Evolutionary conservation across 2,113 vertebrate genomes (phyloP), one percentile per base, ranked within the genome.

Genomic region (Uria lomvia): DNA sequence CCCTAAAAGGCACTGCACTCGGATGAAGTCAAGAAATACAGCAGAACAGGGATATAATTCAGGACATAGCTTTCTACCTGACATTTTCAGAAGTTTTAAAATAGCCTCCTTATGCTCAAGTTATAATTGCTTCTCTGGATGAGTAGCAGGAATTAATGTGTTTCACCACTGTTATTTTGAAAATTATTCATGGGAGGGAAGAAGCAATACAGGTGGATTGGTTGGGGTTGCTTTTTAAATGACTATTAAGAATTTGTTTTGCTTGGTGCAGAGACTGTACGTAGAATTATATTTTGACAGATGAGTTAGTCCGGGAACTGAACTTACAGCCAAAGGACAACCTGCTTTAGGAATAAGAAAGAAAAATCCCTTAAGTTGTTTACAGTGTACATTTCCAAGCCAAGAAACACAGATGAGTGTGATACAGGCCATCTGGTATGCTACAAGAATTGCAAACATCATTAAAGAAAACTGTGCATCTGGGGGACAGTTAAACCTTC

Each of bases 321-420:
- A 80, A 60, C 43, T 92, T 84, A 58, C 17, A 83, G 67, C 47
- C 72, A 74, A 87, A 80, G 60, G 21, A 74, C 74, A 97, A 78
- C 56, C 83, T 92, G 70, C 63, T 65, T 86, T 60, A 92, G 38
- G 14, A 83, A 65, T n/a, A 92, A 93, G 60, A 71, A 91, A 80
- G 60, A 86, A 93, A 85, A 79, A 66, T 65, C 36, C 34, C 63
- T 68, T 50, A 73, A 88, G 22, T 62, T 94, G 66, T 93, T 95
- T 94, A 88, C 78, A 88, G 78, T 30, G 26, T n/a, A 70, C 16
- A 8, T 90, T 88, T 81, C 55, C 75, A 93, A 90, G 92, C 88
- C 78, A 94, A 97, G 78, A 92, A 93, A 92, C 60, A 95, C 70
- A 92, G 79, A 79, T 70, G 58, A 95, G 42, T 26, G 50, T 79